phyloP scores from a whole-genome alignment of 2,113 vertebrate genomes.

The Tetraodon nigroviridis region DNA sequence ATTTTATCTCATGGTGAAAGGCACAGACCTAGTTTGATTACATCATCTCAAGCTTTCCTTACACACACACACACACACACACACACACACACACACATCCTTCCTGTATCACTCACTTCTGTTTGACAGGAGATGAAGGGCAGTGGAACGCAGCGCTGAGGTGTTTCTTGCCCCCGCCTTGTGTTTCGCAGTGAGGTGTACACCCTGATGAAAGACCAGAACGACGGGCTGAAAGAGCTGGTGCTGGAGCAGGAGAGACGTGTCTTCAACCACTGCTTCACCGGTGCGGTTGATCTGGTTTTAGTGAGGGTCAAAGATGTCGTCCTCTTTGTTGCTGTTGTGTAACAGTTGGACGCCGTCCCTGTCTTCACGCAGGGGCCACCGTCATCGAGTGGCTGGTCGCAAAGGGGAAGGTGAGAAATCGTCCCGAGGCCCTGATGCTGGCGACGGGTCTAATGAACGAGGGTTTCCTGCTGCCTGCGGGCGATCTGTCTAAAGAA shows the following conservation, averaged over 20 bases:
- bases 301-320: background rate
- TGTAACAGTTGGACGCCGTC: too few relatives aligned
- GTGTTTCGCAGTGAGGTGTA: slow-evolving; percentile 80
- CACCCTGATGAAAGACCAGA: slow-evolving; percentile 84
- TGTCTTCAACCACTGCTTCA: slow-evolving; percentile 93
- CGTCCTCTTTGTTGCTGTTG: too few relatives aligned
- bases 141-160: background rate
- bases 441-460: slow-evolving; percentile 84
- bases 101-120: too few relatives aligned
- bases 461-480: slow-evolving; percentile 91
- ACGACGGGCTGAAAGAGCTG: slow-evolving; percentile 85
- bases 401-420: slow-evolving; percentile 79
- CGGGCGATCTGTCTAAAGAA: slow-evolving; percentile 83
- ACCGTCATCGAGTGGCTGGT: slow-evolving; percentile 91
- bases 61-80: too few relatives aligned
- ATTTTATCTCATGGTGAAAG: too few relatives aligned
- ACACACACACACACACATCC: too few relatives aligned
- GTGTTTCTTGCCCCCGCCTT: slow-evolving; percentile 4
- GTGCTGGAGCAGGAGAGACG: slow-evolving; percentile 89
- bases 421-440: slow-evolving; percentile 84
- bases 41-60: too few relatives aligned
- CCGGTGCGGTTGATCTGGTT: slow-evolving; percentile 69
- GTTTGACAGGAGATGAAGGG: too few relatives aligned
- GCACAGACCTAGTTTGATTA: too few relatives aligned
- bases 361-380: slow-evolving; percentile 66